These are phyloP conservation scores for Rattus rattus DNA, from an alignment of 2,113 vertebrate genomes.

Conservation along the genomic window DNA sequence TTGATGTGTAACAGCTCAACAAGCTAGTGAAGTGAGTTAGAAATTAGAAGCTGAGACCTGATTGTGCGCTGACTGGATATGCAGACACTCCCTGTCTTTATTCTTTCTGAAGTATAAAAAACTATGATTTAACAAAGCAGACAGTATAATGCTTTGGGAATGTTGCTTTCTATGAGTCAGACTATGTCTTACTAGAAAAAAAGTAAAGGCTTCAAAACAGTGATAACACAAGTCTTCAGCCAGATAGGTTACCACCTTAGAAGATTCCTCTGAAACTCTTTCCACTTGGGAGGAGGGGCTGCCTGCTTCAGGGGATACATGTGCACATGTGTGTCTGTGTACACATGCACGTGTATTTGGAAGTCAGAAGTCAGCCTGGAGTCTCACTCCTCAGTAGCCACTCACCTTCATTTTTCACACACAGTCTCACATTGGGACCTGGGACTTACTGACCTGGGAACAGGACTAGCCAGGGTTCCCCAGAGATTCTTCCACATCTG, in stretches of 20 bases:
- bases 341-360: not conserved
- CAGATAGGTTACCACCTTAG: not conserved
- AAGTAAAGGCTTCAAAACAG: not conserved
- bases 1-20: not conserved
- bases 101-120: slow-evolving; percentile 8
- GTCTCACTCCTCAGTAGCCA: not conserved
- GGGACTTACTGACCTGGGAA: no score
- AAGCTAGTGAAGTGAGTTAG: not conserved
- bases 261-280: slow-evolving; percentile 3
- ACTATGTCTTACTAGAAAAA: not conserved
- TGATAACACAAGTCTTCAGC: not conserved
- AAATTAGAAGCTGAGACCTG: not conserved
- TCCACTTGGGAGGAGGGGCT: not conserved
- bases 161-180: not conserved
- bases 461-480: not conserved
- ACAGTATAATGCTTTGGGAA: not conserved
- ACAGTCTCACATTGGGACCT: not conserved
- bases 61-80: not conserved
- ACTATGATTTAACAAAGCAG: not conserved
- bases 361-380: not conserved
- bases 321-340: not conserved
- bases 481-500: not conserved
- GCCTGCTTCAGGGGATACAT: not conserved
- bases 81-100: not conserved
- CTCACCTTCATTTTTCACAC: no score